These are phyloP conservation scores for Thereuonema tuberculata DNA, from an alignment of 1,140 invertebrate species.

Conservation along the genomic window DNA sequence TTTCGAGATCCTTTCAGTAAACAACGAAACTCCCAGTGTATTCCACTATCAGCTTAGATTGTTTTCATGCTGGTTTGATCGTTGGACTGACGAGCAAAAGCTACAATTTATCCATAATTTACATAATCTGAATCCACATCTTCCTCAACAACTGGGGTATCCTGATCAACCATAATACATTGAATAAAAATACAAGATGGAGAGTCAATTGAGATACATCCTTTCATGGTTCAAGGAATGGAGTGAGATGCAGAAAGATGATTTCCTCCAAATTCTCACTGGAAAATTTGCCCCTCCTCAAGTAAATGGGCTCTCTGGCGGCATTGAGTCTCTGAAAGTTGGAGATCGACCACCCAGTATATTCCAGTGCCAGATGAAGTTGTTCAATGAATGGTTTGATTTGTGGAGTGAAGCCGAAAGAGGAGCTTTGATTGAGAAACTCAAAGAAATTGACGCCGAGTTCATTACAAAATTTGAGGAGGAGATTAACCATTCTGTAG, in stretches of 20 bases:
- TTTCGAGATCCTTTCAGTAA: background rate
- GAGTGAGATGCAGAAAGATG: conserved; percentile 67
- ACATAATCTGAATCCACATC: background rate
- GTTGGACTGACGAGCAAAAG: background rate
- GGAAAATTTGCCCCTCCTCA: conserved; percentile 47
- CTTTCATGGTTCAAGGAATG: conserved; percentile 78
- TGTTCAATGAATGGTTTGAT: conserved; percentile 72
- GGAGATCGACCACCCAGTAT: conserved; percentile 58
- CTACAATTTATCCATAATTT: background rate
- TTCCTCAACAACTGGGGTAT: background rate
- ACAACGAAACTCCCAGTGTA: background rate
- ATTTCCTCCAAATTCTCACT: conserved; percentile 62
- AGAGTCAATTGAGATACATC: conserved; percentile 53
- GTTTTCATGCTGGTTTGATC: conserved; percentile 3
- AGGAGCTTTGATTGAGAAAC: conserved; percentile 19
- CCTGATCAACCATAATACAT: background rate
- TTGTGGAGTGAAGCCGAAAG: conserved; percentile 63
- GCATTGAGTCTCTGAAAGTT: conserved; percentile 48
- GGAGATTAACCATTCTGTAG: background rate
- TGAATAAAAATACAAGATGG: background rate
- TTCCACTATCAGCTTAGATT: background rate
- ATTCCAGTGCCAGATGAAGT: conserved; percentile 75
- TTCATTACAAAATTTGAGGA: conserved; percentile 7
- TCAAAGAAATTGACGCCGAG: conserved; percentile 3
- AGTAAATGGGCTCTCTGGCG: conserved; percentile 56